Evolutionary conservation across 1,140 invertebrate species (phyloP).

Genomic region (Drosophila repletoides): DNA sequence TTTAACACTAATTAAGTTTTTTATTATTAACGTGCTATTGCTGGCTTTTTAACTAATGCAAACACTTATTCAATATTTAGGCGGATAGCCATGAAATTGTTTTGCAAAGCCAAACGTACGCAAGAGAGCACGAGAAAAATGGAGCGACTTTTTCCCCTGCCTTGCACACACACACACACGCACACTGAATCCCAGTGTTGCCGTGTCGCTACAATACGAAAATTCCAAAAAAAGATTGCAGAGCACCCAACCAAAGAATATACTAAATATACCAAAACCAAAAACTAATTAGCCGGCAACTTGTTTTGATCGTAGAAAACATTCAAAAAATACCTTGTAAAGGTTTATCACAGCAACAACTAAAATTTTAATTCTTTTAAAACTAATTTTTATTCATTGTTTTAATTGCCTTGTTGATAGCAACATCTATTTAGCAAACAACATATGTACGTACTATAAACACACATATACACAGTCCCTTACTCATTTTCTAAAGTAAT

Average conservation of each 20-base stretch:
- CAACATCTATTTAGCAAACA: slow-evolving; percentile 6
- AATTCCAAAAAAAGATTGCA: slow-evolving; percentile 14
- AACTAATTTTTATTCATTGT: neutral
- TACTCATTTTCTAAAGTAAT: no score
- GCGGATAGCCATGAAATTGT: slow-evolving; percentile 44
- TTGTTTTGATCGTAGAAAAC: slow-evolving; percentile 4
- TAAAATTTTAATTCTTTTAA: neutral
- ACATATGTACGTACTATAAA: neutral
- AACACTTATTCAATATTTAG: slow-evolving; percentile 50
- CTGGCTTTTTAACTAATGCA: slow-evolving; percentile 30
- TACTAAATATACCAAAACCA: neutral
- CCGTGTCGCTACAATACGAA: neutral
- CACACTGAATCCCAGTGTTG: slow-evolving; percentile 43
- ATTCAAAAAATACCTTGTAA: neutral
- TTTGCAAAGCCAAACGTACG: slow-evolving; percentile 57
- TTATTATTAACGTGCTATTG: slow-evolving; percentile 28
- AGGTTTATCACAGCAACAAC: neutral
- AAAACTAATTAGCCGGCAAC: slow-evolving; percentile 11
- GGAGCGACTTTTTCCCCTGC: slow-evolving; percentile 72
- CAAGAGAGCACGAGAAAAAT: slow-evolving; percentile 74
- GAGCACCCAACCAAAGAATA: slow-evolving; percentile 2
- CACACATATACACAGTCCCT: no score
- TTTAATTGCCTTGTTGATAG: neutral
- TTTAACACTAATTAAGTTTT: slow-evolving; percentile 7
- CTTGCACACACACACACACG: slow-evolving; percentile 61